Base-by-base conservation (phyloP, 2,113 vertebrate species). In the Laterallus jamaicensis region DNA sequence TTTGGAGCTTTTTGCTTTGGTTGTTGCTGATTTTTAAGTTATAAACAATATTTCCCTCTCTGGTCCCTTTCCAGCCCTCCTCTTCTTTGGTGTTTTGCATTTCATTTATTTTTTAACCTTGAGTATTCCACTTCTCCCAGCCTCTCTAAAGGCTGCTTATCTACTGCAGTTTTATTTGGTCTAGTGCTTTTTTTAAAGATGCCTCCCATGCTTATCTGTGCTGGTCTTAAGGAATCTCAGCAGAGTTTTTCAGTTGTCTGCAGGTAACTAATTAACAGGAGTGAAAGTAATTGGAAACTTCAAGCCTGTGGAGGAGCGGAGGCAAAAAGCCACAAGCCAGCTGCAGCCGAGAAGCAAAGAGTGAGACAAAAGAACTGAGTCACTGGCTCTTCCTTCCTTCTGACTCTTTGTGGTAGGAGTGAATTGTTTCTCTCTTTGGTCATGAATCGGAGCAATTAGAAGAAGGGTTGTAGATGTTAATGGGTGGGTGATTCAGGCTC, bases 331-430 rank as follows among this genome's bases (percentile, higher is more conserved):
- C 35, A 3, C 5, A 5, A 28, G 35, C 22, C 56, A 25, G 47
- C n/a, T 37, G 15, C 71, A 80, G 71, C 59, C 70, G 81, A 68
- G 85, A 88, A 69, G 64, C 54, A 52, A 10, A 93, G 93, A 81
- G n/a, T 69, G 93, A 93, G 88, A 90, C 90, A 73, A 85, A 85
- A 90, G 88, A 60, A 25, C 90, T 93, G 96, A 96, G 79, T 96
- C 92, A 93, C 37, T 2, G 8, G 5, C 82, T 92, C 64, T 93
- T 96, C 88, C 90, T 96, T 96, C 96, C 95, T 85, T 77, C 24
- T 16, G 10, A 3, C 47, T 83, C 8, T 18, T 18, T 37, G 82
- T 73, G 88, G 85, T 85, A n/a, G 67, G 76, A 83, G 75, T 15
- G 56, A 66, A 74, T 88, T 0, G 11, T 40, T 91, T 74, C 73